A percentile compares a stretch with the other conserved stretches of the same genome.
Conservation (phyloP, 2,888 invertebrate species). For the Maniola hyperantus region DNA sequence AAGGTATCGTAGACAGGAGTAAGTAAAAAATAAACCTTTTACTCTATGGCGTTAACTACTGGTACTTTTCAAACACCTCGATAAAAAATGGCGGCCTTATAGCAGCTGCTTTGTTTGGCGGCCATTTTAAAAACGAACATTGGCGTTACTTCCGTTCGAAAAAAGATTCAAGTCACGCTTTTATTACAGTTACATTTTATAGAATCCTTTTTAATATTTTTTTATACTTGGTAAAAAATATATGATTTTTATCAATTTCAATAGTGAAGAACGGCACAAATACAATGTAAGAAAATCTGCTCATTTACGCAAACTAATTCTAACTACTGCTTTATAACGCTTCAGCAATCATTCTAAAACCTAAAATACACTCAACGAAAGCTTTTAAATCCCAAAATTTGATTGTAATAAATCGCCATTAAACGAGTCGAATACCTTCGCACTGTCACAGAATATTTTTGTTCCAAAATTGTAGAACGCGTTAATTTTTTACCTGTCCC, state of each 20-base stretch:
- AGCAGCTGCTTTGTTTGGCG: no score
- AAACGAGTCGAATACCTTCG: background rate
- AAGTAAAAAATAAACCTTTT: background rate
- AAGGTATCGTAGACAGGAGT: no score
- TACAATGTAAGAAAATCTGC: conserved; percentile 20
- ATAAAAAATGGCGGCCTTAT: no score
- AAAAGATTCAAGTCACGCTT: no score
- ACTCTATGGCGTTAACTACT: background rate
- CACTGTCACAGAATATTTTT: background rate
- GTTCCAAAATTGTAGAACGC: conserved; percentile 8
- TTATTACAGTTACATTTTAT: no score
- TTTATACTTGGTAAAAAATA: no score
- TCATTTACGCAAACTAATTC: conserved; percentile 26
- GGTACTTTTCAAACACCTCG: no score
- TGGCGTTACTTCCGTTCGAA: no score
- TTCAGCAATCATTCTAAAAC: conserved; percentile 27
- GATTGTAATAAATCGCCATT: background rate
- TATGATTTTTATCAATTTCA: background rate
- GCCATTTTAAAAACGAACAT: no score
- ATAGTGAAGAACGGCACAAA: conserved; percentile 30
- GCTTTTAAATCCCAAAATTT: conserved; percentile 27
- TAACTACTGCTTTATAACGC: conserved; percentile 29
- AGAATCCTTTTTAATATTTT: no score
- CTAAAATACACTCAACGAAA: conserved; percentile 17
- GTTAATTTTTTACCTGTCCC: background rate